These are phyloP conservation scores for Indicator indicator DNA, from an alignment of 2,113 vertebrate genomes.

Conservation along the genomic window DNA sequence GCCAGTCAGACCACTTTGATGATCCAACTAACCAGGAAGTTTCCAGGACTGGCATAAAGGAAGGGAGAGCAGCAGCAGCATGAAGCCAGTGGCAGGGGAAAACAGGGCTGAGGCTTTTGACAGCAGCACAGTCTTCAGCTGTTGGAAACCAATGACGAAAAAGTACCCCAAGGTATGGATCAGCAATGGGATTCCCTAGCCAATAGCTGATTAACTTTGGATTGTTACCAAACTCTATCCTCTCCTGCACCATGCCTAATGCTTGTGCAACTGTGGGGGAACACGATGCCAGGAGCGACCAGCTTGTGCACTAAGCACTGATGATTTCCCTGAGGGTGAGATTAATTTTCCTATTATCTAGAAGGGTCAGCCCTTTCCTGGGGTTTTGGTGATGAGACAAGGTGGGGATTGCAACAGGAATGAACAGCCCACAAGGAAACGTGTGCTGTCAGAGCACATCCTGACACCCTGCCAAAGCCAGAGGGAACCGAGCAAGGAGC, in stretches of 20 bases:
- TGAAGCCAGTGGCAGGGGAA: background rate
- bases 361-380: background rate
- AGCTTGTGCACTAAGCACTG: background rate
- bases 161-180: background rate
- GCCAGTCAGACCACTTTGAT: background rate
- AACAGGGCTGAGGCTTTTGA: background rate
- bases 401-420: background rate
- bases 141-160: background rate
- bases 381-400: background rate
- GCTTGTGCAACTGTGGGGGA: background rate
- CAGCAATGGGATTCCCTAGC: background rate
- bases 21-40: background rate
- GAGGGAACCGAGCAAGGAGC: too few species aligned
- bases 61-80: fast-evolving
- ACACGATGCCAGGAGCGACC: background rate
- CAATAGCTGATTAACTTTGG: background rate
- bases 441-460: background rate
- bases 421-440: fast-evolving
- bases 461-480: background rate
- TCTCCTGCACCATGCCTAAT: background rate
- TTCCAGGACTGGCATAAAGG: background rate
- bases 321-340: background rate
- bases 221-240: background rate
- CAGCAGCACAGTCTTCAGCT: background rate
- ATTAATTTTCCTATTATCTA: background rate